Conservation (phyloP, 2,888 invertebrate species). For the Melanostoma mellinum region DNA sequence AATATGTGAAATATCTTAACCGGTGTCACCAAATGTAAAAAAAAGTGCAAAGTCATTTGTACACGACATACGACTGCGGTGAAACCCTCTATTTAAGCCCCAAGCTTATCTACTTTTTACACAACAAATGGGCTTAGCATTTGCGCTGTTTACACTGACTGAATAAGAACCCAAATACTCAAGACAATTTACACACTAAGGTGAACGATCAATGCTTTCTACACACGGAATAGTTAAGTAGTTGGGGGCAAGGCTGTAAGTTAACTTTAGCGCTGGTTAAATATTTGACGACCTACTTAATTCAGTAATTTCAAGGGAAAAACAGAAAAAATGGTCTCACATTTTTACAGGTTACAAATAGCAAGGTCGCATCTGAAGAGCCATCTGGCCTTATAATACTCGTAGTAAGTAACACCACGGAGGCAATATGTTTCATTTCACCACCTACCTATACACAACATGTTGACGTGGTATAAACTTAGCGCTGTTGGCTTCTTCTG, state of each 20-base stretch:
- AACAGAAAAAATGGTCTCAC: not conserved
- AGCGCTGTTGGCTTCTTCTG: too few relatives aligned
- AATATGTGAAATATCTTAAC: constrained; percentile 21
- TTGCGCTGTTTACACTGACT: constrained; percentile 23
- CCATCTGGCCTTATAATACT: too few relatives aligned
- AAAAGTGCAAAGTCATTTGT: constrained; percentile 52
- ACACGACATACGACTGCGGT: constrained; percentile 35
- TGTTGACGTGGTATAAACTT: too few relatives aligned
- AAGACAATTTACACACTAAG: constrained; percentile 40
- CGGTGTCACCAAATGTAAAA: constrained; percentile 25
- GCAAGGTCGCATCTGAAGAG: not conserved
- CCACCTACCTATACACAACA: too few relatives aligned
- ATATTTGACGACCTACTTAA: constrained; percentile 65
- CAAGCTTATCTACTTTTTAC: constrained; percentile 42
- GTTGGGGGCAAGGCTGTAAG: constrained; percentile 37
- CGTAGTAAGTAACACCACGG: too few relatives aligned
- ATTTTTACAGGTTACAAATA: not conserved
- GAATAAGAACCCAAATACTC: constrained; percentile 38
- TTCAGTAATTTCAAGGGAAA: constrained; percentile 13
- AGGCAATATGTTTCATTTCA: too few relatives aligned
- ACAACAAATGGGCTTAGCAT: constrained; percentile 46
- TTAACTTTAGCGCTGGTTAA: constrained; percentile 41
- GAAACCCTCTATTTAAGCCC: constrained; percentile 34
- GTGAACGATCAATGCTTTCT: constrained; percentile 41
- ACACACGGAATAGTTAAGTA: constrained; percentile 5